Base-by-base conservation (phyloP, 1,140 invertebrate genomes). In the Calliphora vicina region DNA sequence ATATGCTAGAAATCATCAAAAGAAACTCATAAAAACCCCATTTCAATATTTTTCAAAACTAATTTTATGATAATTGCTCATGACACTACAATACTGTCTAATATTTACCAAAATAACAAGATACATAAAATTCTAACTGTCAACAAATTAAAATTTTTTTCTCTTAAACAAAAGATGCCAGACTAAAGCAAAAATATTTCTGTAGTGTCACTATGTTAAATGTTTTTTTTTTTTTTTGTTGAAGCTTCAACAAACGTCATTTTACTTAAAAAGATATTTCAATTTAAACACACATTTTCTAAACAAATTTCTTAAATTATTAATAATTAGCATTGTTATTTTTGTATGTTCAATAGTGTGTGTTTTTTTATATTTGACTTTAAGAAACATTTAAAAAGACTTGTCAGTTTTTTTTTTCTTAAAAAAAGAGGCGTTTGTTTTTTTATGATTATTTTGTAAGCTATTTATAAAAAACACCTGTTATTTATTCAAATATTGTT, bases 101-200 rank as follows among this genome's bases (percentile, higher is more conserved):
- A 42, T 45, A 78, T 78, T 78, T 78, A 78, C 35, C 35, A 35
- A 35, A 35, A 35, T 10, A 35, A 35, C 6, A 35, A 78, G 23
- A 78, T 23, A 17, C n/a, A 74, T 29, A 74, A 29, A 73, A 73
- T n/a, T 20, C 71, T 73, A 74, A 74, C 72, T 74, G 72, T 74
- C 72, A 74, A 74, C 72, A 74, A 74, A n/a, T 74, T 74, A 17
- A 74, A 74, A 61, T n/a, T n/a, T n/a, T 35, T 35, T 5, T 8
- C 35, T 8, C 10, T 35, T 35, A 35, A 35, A 74, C 4, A 13
- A 74, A n/a, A 35, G 26, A 35, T 35, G 72, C 26, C 13, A 74
- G 17, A 74, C 26, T 15, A 35, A 42, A 50, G 17, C 45, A 50
- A 50, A 6, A 50, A 35, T n/a, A 35, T 35, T 35, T 35, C 42